Evolutionary conservation across 2,888 invertebrate species (phyloP).

Genomic region (Slavum lentiscoides): DNA sequence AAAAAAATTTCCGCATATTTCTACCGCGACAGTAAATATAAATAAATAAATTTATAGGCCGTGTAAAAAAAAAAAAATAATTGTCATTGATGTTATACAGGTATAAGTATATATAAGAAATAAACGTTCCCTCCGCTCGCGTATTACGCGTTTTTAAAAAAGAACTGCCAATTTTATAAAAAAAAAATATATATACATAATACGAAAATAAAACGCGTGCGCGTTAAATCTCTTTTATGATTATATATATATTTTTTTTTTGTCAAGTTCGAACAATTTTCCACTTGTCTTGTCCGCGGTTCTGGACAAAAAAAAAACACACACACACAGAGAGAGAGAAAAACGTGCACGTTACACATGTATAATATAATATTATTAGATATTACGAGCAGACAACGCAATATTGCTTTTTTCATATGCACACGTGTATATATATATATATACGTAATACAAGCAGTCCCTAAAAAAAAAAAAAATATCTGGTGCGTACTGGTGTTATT

Average conservation of each 20-base stretch:
- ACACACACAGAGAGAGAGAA: too few relatives aligned
- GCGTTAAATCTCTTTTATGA: conserved; percentile 49
- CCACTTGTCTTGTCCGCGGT: conserved; percentile 44
- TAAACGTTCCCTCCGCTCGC: too few relatives aligned
- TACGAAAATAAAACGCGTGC: background rate
- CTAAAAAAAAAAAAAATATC: background rate
- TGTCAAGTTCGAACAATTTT: conserved; percentile 52
- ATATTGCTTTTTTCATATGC: background rate
- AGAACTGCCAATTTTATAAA: background rate
- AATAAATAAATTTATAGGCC: conserved; percentile 13
- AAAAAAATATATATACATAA: too few relatives aligned
- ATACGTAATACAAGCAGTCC: background rate
- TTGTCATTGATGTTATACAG: background rate
- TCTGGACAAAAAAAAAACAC: background rate
- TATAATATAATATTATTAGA: background rate
- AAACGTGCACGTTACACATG: background rate
- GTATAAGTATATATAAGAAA: background rate
- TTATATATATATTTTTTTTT: conserved; percentile 10
- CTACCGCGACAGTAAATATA: background rate
- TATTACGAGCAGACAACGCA: conserved; percentile 14
- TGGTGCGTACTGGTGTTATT: conserved; percentile 12
- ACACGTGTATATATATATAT: background rate
- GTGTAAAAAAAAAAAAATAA: background rate
- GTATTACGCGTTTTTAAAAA: background rate
- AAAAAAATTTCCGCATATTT: conserved; percentile 30